Evolutionary conservation across 1,140 invertebrate genomes (phyloP), one percentile per base, ranked within the genome.

Genomic region (Heliconius eleuchia): DNA sequence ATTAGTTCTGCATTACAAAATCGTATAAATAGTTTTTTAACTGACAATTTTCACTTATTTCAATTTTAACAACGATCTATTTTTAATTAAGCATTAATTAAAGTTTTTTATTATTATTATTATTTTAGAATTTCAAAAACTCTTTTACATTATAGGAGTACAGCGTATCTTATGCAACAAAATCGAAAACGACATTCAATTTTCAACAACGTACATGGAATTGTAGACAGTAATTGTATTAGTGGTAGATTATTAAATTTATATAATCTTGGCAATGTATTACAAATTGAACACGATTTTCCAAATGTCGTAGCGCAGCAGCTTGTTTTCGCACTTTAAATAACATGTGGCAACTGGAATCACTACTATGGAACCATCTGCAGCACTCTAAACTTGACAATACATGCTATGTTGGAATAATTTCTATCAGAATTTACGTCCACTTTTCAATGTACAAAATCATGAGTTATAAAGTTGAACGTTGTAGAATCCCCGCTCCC

Each of bases 221-320:
- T 57, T 57, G 55, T 8, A 27, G 23, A 30, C 4, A 66, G 60
- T 66, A 30, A 66, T 18, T 27, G 60, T 30, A 66, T 66, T 16
- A 66, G 55, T 16, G 23, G 19, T 66, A 30, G 19, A 27, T 23
- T 30, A 66, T 66, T 60, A 60, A 60, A 60, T 60, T 60, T 66
- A 27, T 13, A 30, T 66, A 66, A 66, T 66, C 60, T 30, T 66
- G 60, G 60, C 3, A 66, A 66, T 18, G 60, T 30, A 27, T 11
- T 66, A 57, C 57, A 79, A 79, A 75, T 75, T 79, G 73, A 66
- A 75, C 78, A 75, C 66, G 73, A 79, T 79, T 79, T 74, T 70
- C 57, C 57, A 70, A 79, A 75, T 27, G 11, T 16, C 60, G 57
- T 60, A 60, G 71, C 46, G 73, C 73, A 71, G 60, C 50, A 27